A percentile compares a stretch with the other conserved stretches of the same genome.
These are phyloP conservation scores for Erethizon dorsatum DNA, from an alignment of 2,797 vertebrate species.

Conservation along the genomic window DNA sequence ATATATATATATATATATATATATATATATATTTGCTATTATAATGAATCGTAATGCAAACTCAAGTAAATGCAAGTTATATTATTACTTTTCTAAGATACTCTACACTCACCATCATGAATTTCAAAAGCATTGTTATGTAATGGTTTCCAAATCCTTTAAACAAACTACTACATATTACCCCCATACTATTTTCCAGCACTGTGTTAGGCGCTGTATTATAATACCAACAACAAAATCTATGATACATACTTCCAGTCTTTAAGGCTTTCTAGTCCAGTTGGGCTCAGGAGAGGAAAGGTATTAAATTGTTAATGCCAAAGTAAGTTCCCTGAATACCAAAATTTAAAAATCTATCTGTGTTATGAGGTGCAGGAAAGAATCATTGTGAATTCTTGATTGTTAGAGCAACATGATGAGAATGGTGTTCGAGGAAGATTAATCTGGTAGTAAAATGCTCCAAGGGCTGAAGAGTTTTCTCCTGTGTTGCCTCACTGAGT, in stretches of 20 bases:
- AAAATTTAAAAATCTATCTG: neutral
- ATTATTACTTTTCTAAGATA: conserved; percentile 39
- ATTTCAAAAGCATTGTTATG: neutral
- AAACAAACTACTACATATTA: neutral
- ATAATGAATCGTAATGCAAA: neutral
- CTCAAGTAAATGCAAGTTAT: conserved; percentile 17
- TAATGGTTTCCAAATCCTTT: conserved; percentile 4
- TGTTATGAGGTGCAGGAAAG: neutral
- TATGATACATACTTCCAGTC: neutral
- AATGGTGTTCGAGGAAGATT: neutral
- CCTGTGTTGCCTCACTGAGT: neutral
- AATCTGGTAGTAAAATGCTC: neutral
- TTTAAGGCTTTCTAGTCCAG: neutral
- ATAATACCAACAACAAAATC: neutral
- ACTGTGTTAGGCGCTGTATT: neutral
- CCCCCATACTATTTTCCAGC: neutral
- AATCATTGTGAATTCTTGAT: neutral
- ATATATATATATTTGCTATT: neutral
- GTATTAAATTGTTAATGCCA: neutral
- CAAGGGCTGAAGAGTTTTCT: neutral
- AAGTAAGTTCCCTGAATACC: neutral
- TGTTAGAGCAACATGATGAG: neutral
- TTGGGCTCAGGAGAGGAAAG: neutral
- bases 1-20: neutral
- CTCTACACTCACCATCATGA: neutral